A percentile compares a stretch with the other conserved stretches of the same genome.
These are phyloP conservation scores for Rhinopithecus roxellana DNA, from an alignment of 2,113 vertebrate species.

Conservation along the genomic window DNA sequence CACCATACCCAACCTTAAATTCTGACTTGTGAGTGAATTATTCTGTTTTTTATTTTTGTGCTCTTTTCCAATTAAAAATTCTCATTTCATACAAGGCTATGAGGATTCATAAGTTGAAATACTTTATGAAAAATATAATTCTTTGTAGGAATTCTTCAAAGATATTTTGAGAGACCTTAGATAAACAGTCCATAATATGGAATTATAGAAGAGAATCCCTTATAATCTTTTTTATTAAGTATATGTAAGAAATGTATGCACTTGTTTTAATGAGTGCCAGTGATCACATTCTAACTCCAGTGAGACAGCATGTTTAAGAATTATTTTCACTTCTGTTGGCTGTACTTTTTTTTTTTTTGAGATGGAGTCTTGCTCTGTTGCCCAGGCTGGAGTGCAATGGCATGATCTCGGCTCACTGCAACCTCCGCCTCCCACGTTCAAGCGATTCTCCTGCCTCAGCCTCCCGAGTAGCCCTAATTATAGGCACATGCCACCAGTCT, in stretches of 20 bases:
- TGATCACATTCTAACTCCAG: neutral
- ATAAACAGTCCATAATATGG: neutral
- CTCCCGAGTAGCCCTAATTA: no score
- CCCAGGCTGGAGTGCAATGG: no score
- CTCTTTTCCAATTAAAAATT: neutral
- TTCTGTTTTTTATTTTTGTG: conserved; percentile 20
- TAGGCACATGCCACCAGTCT: no score
- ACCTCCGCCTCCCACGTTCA: no score
- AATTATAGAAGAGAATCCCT: neutral
- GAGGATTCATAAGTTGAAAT: neutral
- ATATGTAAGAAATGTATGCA: neutral
- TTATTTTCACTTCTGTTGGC: neutral
- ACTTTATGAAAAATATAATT: conserved; percentile 11
- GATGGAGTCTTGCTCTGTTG: no score
- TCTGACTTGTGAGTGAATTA: conserved; percentile 17
- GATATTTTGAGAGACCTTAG: conserved; percentile 13
- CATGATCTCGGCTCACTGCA: no score
- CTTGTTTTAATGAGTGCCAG: conserved; percentile 42
- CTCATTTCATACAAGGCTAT: neutral
- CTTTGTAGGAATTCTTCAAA: neutral
- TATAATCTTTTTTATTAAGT: conserved; percentile 22
- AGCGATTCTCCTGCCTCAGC: no score
- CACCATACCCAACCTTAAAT: neutral
- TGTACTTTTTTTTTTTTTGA: neutral
- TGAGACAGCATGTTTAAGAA: neutral